These are phyloP conservation scores for Lissonota sp. DNA, from an alignment of 2,888 invertebrate genomes.

Conservation along the genomic window DNA sequence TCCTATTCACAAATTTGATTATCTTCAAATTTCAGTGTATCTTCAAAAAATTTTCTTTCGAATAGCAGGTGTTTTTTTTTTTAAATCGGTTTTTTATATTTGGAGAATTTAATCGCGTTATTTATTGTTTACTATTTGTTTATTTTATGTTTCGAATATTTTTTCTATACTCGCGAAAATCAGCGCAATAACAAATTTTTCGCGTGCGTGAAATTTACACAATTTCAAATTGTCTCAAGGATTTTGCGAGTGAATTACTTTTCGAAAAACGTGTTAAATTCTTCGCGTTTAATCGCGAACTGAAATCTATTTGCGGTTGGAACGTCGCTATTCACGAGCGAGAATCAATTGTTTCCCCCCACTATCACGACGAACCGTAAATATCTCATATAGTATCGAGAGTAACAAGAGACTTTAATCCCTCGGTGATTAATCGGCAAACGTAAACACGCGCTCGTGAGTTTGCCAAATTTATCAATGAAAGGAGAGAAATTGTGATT, in stretches of 20 bases:
- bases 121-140: too few species aligned
- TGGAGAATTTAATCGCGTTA: too few species aligned
- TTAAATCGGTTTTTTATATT: too few species aligned
- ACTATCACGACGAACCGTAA: not conserved
- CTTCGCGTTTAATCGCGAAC: slow-evolving; percentile 57
- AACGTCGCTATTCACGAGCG: not conserved
- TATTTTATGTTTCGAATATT: too few species aligned
- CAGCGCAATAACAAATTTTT: too few species aligned
- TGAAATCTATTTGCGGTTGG: not conserved
- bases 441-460: not conserved
- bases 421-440: not conserved
- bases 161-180: too few species aligned
- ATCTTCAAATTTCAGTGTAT: too few species aligned
- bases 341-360: slow-evolving; percentile 2
- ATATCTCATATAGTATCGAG: not conserved
- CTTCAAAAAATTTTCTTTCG: too few species aligned
- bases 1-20: too few species aligned
- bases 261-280: slow-evolving; percentile 21
- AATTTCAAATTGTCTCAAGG: too few species aligned
- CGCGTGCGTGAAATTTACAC: too few species aligned
- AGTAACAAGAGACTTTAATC: not conserved
- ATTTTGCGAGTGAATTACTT: not conserved
- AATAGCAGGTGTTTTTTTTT: too few species aligned
- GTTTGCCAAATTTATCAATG: not conserved
- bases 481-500: not conserved